Base-by-base conservation (phyloP, 2,113 vertebrate genomes). In the Penelope pileata region DNA sequence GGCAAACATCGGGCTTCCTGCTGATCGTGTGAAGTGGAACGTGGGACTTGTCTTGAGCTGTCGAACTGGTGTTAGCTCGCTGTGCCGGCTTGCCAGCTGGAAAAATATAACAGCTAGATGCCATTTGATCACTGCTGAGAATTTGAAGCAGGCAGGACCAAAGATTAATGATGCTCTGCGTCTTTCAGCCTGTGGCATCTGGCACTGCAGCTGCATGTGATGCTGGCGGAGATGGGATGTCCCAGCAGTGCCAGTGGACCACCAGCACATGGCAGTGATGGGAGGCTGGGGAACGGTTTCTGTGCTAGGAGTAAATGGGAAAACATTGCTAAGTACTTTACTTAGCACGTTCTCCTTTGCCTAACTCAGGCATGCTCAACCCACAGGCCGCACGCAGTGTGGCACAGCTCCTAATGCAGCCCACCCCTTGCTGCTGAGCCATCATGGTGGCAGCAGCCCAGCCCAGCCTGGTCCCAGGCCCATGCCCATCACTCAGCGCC, bases 71-170 rank as follows among this genome's bases (percentile, higher is more conserved):
- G 72, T 74, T 70, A 63, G 45, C 72, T 83, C 0, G 0, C 36
- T 50, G 30, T 40, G 50, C 60, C 53, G 36, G 30, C 66, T 66
- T 40, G 63, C 67, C 68, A 83, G 88, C 82, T 68, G 73, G 58
- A 86, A 90, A 86, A 87, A 90, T 53, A 88, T 8, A 54, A 26
- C 30, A 73, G 17, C 29, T 23, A 72, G 23, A 7, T 54, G 76
- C 36, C 86, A 32, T 91, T 77, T 95, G 76, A 38, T 60, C 69
- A 22, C 81, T 90, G 88, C 78, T 21, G 34, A 76, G 75, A 42
- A 78, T 78, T 85, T 62, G 60, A 23, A 43, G 36, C 45, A 90
- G 34, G 14, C 34, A 30, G 60, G 19, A 78, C 24, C 16, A n/a
- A 51, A 53, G 67, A 82, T 70, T 58, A 50, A 6, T 0, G 5